These are phyloP conservation scores for Chironomus tentans DNA, from an alignment of 2,888 invertebrate genomes.

Conservation along the genomic window DNA sequence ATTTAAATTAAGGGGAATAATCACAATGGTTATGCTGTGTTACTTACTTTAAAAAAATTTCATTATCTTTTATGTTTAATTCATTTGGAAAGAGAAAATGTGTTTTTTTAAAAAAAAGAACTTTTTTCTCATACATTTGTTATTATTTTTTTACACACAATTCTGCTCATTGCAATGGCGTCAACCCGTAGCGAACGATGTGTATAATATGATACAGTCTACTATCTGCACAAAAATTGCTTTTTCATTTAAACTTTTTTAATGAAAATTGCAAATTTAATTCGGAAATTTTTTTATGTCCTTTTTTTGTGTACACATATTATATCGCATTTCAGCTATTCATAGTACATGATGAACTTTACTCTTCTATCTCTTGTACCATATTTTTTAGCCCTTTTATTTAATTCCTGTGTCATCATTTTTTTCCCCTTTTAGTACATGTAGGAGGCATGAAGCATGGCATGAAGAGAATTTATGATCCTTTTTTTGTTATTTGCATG, in stretches of 20 bases:
- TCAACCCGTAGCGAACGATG: neutral
- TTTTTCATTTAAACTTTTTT: neutral
- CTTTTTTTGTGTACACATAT: neutral
- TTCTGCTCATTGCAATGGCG: neutral
- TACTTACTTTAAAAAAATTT: no score
- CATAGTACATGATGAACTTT: no score
- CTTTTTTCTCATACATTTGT: neutral
- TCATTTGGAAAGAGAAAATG: no score
- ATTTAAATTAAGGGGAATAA: no score
- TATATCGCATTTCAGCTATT: neutral
- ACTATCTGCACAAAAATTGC: neutral
- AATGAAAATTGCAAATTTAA: slow-evolving; percentile 10
- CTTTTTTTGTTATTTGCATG: neutral
- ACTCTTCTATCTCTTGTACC: neutral
- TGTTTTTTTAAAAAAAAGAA: neutral
- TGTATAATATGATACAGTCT: neutral
- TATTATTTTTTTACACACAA: neutral
- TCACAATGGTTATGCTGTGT: no score
- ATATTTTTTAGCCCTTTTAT: neutral
- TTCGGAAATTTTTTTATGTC: neutral
- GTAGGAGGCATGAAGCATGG: neutral
- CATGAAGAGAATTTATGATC: neutral
- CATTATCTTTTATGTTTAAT: no score
- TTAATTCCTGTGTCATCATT: neutral
- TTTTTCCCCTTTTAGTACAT: neutral